These are phyloP conservation scores for Argynnis bischoffii DNA, from an alignment of 2,888 invertebrate species.

Conservation along the genomic window DNA sequence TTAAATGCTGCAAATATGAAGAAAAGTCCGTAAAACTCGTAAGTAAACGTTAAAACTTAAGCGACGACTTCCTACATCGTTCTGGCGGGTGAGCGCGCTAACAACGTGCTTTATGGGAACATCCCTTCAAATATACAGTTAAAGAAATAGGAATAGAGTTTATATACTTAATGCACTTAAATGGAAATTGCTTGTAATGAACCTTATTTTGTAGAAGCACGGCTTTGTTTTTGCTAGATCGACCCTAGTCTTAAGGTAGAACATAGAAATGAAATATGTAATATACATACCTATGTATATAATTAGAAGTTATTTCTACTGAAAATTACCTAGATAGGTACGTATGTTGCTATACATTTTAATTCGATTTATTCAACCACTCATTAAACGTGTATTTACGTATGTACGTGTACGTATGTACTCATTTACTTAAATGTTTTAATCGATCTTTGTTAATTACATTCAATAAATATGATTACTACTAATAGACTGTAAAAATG, in stretches of 20 bases:
- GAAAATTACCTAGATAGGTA: no score
- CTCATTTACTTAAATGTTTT: no score
- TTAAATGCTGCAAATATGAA: not conserved
- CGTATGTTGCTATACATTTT: no score
- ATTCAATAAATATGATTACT: no score
- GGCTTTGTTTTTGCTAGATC: not conserved
- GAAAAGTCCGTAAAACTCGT: slow-evolving; percentile 42
- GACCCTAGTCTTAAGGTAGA: not conserved
- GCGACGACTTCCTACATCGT: slow-evolving; percentile 75
- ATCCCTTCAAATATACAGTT: slow-evolving; percentile 40
- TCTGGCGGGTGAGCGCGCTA: slow-evolving; percentile 70
- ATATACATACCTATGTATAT: no score
- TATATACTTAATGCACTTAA: slow-evolving; percentile 17
- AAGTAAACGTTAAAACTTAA: slow-evolving; percentile 49
- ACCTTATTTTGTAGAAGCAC: not conserved
- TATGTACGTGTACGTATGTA: no score
- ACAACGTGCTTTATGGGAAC: slow-evolving; percentile 70
- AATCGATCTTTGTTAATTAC: no score
- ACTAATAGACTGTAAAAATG: no score
- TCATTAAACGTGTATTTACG: no score
- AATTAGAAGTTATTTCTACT: no score
- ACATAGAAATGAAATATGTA: not conserved
- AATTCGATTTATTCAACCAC: no score
- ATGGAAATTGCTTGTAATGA: slow-evolving; percentile 20
- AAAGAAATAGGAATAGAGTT: slow-evolving; percentile 17